phyloP scores from a whole-genome alignment of 2,797 vertebrate genomes.

The Aplochiton taeniatus region DNA sequence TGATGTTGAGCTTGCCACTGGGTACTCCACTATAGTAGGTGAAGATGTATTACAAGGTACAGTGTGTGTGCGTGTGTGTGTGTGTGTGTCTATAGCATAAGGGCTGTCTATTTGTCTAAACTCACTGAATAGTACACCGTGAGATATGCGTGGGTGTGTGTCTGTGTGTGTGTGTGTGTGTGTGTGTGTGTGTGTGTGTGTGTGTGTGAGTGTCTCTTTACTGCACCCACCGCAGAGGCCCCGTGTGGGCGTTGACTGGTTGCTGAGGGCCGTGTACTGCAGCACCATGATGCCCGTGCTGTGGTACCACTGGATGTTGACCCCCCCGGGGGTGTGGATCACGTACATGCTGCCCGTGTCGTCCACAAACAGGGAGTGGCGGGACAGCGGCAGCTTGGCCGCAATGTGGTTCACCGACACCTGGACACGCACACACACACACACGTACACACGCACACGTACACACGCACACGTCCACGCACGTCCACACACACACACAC shows the following conservation, averaged over 20 bases:
- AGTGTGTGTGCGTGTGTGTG: neutral
- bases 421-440: constrained; percentile 65
- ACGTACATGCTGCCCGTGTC: constrained; percentile 96
- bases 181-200: neutral
- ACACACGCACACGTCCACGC: neutral
- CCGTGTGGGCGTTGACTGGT: constrained; percentile 81
- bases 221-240: constrained; percentile 91
- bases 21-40: too few relatives aligned
- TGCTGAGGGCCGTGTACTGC: constrained; percentile 81
- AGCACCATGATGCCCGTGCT: constrained; percentile 94
- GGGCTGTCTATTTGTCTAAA: neutral
- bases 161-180: neutral
- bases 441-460: constrained; percentile 3
- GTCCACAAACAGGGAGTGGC: constrained; percentile 84
- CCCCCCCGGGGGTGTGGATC: constrained; percentile 86
- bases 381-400: constrained; percentile 86
- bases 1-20: too few relatives aligned
- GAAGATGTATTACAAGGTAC: too few relatives aligned
- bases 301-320: constrained; percentile 95
- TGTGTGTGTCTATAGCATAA: neutral
- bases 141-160: neutral
- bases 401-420: constrained; percentile 87
- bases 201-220: constrained; percentile 9
- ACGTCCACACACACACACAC: constrained; percentile 4
- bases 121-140: too few relatives aligned